Evolutionary conservation across 2,113 vertebrate genomes (phyloP), one percentile per base, ranked within the genome.

Genomic region (Triplophysa rosa): DNA sequence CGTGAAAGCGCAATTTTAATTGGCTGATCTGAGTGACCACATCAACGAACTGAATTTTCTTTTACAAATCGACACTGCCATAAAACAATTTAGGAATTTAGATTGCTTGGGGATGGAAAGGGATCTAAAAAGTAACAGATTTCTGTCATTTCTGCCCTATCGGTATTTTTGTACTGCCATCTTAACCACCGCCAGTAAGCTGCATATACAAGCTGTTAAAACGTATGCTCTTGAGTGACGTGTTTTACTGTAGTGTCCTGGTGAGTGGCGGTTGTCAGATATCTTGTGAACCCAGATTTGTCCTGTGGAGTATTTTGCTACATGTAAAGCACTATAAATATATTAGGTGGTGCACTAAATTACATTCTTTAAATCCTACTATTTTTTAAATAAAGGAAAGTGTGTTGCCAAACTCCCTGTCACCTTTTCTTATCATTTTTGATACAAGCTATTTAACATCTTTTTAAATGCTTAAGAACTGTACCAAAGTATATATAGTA

Each of bases 311-410:
- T 88, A 82, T 90, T 88, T 87, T 89, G 88, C 90, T 87, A 89
- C 89, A 88, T 89, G 91, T 91, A 91, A 90, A 89, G 85, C 89
- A 90, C 89, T 92, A 90, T 87, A 70, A 87, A 88, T 90, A 88
- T 88, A 88, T 71, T 86, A 90, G 85, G 82, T 89, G 90, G 86
- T 90, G 88, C 86, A 91, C 88, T 86, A 87, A 88, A 85, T 86
- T 88, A 84, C 89, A 88, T 85, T 89, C 84, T 90, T 85, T 59
- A 90, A 92, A 92, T 89, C 84, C 80, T 80, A 89, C 79, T 92
- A 90, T 92, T 91, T 92, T 92, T 92, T 90, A 90, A 92, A 92
- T 92, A 91, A 92, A 92, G 67, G 88, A 86, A 90, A 89, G 82
- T 87, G 88, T 90, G 89, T 91, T 85, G 68, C 85, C 88, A 91